Percentiles rank a stretch among this genome's conserved stretches.
Evolutionary conservation across 2,113 vertebrate genomes (phyloP).

Genomic region (Alectura lathami): DNA sequence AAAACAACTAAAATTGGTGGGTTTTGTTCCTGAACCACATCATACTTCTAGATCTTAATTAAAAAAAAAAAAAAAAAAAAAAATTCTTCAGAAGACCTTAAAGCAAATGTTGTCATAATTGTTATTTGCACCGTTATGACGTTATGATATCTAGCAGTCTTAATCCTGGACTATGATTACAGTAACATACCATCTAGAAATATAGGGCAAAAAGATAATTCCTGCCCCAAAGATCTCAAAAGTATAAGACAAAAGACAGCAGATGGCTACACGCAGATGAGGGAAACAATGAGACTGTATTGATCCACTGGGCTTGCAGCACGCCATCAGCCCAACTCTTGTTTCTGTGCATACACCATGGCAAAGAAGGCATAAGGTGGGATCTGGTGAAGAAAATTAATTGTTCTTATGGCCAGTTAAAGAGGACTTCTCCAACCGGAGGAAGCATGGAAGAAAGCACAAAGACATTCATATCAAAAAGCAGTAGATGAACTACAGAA

Average conservation of each 20-base stretch:
- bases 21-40: not conserved
- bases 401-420: not conserved
- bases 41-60: not conserved
- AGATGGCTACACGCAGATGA: constrained; percentile 60
- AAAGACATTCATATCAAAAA: not conserved
- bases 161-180: not conserved
- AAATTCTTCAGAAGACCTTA: not conserved
- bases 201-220: constrained; percentile 42
- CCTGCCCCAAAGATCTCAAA: constrained; percentile 26
- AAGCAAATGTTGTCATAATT: not conserved
- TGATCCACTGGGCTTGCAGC: not conserved
- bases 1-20: not conserved
- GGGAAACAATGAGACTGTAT: constrained; percentile 46
- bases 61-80: not conserved
- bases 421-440: not conserved
- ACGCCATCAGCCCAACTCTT: not conserved
- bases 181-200: not conserved
- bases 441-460: not conserved
- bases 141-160: not conserved
- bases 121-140: not conserved
- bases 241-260: constrained; percentile 54
- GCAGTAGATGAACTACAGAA: not conserved
- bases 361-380: not conserved
- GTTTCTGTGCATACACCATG: not conserved
- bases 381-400: constrained; percentile 5